Evolutionary conservation across 2,797 vertebrate genomes (phyloP), one percentile per base, ranked within the genome.

Genomic region (Taeniopygia guttata): DNA sequence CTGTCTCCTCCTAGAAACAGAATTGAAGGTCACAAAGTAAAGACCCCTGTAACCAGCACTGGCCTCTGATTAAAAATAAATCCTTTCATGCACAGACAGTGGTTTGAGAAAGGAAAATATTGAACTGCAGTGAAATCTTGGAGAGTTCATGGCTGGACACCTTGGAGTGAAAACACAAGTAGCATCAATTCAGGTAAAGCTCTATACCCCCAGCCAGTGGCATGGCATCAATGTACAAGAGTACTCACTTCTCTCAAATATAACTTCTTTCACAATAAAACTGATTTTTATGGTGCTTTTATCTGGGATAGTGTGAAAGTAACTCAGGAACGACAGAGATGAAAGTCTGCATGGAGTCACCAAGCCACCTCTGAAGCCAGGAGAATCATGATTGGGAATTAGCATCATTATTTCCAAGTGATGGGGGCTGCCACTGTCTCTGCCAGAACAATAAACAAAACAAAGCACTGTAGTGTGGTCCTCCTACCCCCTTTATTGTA

Each of bases 1-100:
- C 96, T 97, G 97, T 97, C 97, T 98, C 96, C 97, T 97, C 59
- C 82, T 70, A 83, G 93, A 94, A 95, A 89, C 66, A 82, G 96
- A 97, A 97, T 72, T 96, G 60, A 82, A 94, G 92, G 94, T 95
- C 93, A 70, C 95, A 83, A 92, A 96, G 87, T 88, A 96, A 96
- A 96, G 94, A 95, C 94, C 96, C 94, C 89, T 95, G 82, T 87
- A 95, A 95, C 79, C 76, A 96, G 70, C 5, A 1, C 59, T 95
- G 62, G 81, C 26, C 64, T 94, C 77, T 70, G 87, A 95, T 95
- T 96, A 90, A 97, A 97, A 96, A 96, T 85, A 97, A 97, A 95
- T 88, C 89, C 87, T 96, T 96, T 96, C 79, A 94, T 94, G 93
- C 59, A 62, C 48, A 94, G 86, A 67, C 82, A 76, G 91, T 95